A percentile compares a stretch with the other conserved stretches of the same genome.
phyloP scores from a whole-genome alignment of 2,113 vertebrate species.

The Salvator merianae region DNA sequence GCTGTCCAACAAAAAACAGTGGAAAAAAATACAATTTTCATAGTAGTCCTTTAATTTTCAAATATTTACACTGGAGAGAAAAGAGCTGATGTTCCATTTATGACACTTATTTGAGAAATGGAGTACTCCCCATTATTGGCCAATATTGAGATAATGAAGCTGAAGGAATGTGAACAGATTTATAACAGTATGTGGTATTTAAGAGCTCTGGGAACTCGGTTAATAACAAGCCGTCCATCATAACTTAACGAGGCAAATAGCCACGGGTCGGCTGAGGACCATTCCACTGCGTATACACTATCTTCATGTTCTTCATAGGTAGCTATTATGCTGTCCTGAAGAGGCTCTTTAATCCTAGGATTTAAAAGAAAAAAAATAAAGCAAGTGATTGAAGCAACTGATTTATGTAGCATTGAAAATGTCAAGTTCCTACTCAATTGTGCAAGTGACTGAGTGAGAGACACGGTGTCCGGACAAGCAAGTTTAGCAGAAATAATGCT shows the following conservation, averaged over 20 bases:
- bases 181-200: slow-evolving; percentile 93
- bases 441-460: neutral
- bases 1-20: slow-evolving; percentile 7
- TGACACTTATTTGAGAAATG: slow-evolving; percentile 50
- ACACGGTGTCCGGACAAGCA: neutral
- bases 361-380: slow-evolving; percentile 4
- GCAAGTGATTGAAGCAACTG: slow-evolving; percentile 40
- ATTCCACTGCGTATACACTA: slow-evolving; percentile 96
- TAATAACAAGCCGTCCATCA: slow-evolving; percentile 96
- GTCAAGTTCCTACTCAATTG: slow-evolving; percentile 21
- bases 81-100: slow-evolving; percentile 31
- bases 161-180: slow-evolving; percentile 58
- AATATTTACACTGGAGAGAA: slow-evolving; percentile 61
- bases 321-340: slow-evolving; percentile 94
- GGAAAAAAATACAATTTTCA: slow-evolving; percentile 3
- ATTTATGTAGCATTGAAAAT: slow-evolving; percentile 43
- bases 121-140: slow-evolving; percentile 62
- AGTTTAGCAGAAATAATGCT: slow-evolving; percentile 2
- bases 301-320: slow-evolving; percentile 99
- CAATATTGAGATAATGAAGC: slow-evolving; percentile 56
- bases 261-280: slow-evolving; percentile 97
- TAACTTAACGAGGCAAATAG: slow-evolving; percentile 97
- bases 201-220: slow-evolving; percentile 92
- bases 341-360: slow-evolving; percentile 88
- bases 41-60: slow-evolving; percentile 53